Evolutionary conservation across 92 coral and sea anemone genomes (phyloP), one percentile per base, ranked within the genome.

Genomic region (Palythoa caribaeorum): DNA sequence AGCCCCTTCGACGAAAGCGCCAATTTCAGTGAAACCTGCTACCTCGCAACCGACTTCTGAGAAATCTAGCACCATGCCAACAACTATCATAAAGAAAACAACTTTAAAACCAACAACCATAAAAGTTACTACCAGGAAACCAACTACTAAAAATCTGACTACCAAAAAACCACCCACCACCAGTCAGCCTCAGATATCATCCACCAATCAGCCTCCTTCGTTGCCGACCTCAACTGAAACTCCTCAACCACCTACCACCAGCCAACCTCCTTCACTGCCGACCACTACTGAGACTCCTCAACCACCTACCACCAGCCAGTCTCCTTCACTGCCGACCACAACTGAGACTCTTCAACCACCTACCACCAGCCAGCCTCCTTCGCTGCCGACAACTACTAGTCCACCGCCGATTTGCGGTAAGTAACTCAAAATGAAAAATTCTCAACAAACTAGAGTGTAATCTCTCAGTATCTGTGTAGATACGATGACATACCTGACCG

Each of bases 241-340:
- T 16, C 73, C 84, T 39, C 72, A 59, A 19, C 72, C 84, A 39
- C 72, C 38, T 11, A 79, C 72, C 52, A 38, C 71, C 38, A 60
- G 53, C 38, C 14, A 73, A 36, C 71, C 69, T 5, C 17, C 74
- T 38, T 40, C 60, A 10, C 84, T 44, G 57, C 75, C 85, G 19
- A 87, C 55, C 74, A 87, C 70, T 21, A 63, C 81, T 16, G 55
- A 57, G 19, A 63, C 75, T 16, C 73, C 84, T 39, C 72, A 59
- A 19, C 72, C 84, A 39, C 72, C 38, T 11, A 79, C 72, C 52
- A 38, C 71, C 37, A 60, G 53, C 38, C 70, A 78, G 52, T 44
- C 65, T 9, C 81, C 81, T 51, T 55, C 17, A 15, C 51, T n/a
- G 73, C 47, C 47, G 14, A 13, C 48, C n/a, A 52, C 71, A 12